A percentile compares a stretch with the other conserved stretches of the same genome.
Evolutionary conservation across 2,113 vertebrate species (phyloP).

Genomic region (Scalopus aquaticus): DNA sequence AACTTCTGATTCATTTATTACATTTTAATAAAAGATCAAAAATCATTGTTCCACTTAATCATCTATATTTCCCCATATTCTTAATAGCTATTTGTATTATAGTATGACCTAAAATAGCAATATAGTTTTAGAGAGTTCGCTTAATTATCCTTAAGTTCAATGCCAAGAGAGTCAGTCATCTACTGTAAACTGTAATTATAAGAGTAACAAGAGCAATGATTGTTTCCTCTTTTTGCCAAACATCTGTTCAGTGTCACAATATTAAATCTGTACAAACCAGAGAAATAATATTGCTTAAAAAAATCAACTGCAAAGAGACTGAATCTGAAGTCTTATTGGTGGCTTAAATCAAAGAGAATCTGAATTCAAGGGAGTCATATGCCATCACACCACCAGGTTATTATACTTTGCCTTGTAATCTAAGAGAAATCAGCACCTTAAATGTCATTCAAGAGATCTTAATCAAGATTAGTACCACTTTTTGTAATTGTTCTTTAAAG

Average conservation of each 20-base stretch:
- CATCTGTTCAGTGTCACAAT: not conserved
- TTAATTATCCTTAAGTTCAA: not conserved
- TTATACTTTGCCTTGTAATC: not conserved
- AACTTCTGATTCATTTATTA: not conserved
- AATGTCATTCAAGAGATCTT: not conserved
- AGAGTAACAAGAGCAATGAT: not conserved
- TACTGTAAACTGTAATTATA: not conserved
- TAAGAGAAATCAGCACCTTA: not conserved
- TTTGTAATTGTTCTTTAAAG: not conserved
- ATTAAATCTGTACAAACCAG: not conserved
- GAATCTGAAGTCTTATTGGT: not conserved
- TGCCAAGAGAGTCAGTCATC: not conserved
- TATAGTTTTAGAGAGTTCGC: not conserved
- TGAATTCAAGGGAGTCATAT: not conserved
- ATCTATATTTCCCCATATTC: not conserved
- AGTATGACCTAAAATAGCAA: not conserved
- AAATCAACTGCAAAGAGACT: not conserved
- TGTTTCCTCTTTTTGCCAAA: not conserved
- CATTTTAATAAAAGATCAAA: constrained; percentile 25
- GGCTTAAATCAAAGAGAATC: not conserved
- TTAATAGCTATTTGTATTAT: not conserved
- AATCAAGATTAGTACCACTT: not conserved
- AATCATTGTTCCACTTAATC: constrained; percentile 23
- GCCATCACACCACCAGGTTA: not conserved
- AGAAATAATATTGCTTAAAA: not conserved